Evolutionary conservation across 1,140 invertebrate species (phyloP), one percentile per base, ranked within the genome.

Genomic region (Batillaria attramentaria): DNA sequence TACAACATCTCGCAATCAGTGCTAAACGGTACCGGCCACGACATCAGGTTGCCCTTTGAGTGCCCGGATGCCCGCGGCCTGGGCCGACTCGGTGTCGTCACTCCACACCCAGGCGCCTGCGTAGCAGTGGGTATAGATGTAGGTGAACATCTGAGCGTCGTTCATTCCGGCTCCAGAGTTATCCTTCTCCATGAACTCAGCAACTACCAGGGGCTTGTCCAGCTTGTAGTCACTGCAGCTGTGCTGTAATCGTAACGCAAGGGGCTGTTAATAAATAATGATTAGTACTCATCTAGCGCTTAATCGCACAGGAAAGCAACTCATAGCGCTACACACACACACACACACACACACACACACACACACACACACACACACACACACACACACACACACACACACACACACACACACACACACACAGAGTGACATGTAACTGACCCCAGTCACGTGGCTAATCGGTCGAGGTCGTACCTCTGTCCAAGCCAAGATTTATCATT

Each of bases 151-250:
- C 37, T 88, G 78, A 42, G 83, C 81, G 16, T 88, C 84, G 20
- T 77, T 80, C 78, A 85, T 87, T 1, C 86, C 86, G 24, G 70
- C 85, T 16, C 87, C 85, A 8, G 39, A n/a, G 6, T 3, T 4
- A 57, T 87, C 87, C 42, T 82, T 80, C 6, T 87, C 75, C 2
- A 83, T 78, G 74, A 89, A 91, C 81, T 92, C 91, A 20, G 90
- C 91, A 35, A 92, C 89, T 6, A 91, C 84, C n/a, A 91, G 73
- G 0, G 91, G 91, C 75, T 91, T 91, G 77, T 88, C 81, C 1
- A 91, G 81, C 18, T 80, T 79, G 77, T 88, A 91, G 24, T 84
- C 85, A n/a, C 42, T 50, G n/a, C 81, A 81, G 10, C 75, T 60
- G n/a, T 90, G 86, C 89, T 91, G 81, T 68, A 13, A 68, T 37